phyloP scores from a whole-genome alignment of 37 sponge, comb jelly and placozoan genomes.

The Lycopodina hypogea region DNA sequence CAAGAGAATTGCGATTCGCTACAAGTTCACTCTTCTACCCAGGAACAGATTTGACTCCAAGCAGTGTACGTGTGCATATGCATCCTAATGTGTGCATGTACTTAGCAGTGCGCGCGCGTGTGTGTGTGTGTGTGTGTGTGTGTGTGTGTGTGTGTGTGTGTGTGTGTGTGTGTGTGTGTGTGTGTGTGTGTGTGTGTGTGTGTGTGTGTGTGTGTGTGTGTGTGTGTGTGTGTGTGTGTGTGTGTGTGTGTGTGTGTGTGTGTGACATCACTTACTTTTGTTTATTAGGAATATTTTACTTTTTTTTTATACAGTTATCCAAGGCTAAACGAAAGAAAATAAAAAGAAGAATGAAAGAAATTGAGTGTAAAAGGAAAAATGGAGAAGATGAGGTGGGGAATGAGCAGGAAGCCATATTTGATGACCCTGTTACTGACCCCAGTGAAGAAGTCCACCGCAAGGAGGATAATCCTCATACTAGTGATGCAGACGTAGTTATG shows the following conservation, averaged over 20 bases:
- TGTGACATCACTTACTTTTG: no score
- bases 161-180: no score
- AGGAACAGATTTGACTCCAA: background rate
- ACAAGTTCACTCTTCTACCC: slow-evolving; percentile 16
- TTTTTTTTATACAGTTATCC: background rate
- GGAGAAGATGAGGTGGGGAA: background rate
- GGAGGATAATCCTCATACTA: background rate
- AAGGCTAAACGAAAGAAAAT: background rate
- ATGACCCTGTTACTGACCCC: no score
- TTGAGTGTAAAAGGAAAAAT: background rate
- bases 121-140: slow-evolving; percentile 1
- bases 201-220: no score
- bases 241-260: no score
- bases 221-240: no score
- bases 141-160: background rate
- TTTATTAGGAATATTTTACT: no score
- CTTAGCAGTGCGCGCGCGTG: background rate
- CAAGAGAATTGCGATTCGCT: background rate
- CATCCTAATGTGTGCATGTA: background rate
- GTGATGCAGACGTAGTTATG: background rate
- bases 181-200: no score
- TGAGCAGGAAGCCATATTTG: background rate
- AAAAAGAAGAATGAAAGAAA: background rate
- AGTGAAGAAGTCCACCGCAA: slow-evolving; percentile 2
- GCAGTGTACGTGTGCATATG: background rate